phyloP scores from a whole-genome alignment of 2,113 vertebrate genomes.

The Tenrec ecaudatus region DNA sequence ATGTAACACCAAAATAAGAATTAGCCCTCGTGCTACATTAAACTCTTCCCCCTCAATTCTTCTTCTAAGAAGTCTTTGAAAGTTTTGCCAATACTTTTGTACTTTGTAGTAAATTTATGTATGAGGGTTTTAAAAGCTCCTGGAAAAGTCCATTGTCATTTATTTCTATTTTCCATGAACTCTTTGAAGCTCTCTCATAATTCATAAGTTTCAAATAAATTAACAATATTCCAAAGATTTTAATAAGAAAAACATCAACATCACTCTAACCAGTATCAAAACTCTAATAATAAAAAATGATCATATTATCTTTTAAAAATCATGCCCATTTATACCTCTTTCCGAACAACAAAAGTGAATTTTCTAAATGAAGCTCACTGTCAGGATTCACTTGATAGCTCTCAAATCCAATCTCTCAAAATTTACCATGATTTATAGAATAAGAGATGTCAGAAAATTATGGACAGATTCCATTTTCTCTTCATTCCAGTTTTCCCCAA shows the following conservation, averaged over 20 bases:
- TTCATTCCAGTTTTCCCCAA: no score
- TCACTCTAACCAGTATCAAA: conserved; percentile 1
- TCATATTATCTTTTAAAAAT: no score
- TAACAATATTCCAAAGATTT: not conserved
- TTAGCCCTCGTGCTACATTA: not conserved
- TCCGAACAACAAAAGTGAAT: not conserved
- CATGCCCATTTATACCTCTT: conserved; percentile 8
- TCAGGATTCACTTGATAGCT: fast-evolving
- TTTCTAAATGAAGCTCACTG: not conserved
- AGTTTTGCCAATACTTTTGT: not conserved
- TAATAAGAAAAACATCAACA: not conserved
- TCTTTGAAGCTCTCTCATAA: not conserved
- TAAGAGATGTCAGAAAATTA: not conserved
- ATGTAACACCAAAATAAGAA: not conserved
- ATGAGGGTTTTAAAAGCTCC: not conserved
- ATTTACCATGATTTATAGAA: not conserved
- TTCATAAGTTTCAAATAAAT: not conserved
- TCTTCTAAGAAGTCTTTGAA: not conserved
- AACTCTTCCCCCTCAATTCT: not conserved
- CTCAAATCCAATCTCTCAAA: not conserved
- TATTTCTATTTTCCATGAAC: no score
- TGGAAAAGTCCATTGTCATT: no score
- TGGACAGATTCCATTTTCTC: no score
- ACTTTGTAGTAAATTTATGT: not conserved
- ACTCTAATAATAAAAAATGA: not conserved